These are phyloP conservation scores for Drosophila pseudoananassae DNA, from an alignment of 1,140 invertebrate genomes.

Conservation along the genomic window DNA sequence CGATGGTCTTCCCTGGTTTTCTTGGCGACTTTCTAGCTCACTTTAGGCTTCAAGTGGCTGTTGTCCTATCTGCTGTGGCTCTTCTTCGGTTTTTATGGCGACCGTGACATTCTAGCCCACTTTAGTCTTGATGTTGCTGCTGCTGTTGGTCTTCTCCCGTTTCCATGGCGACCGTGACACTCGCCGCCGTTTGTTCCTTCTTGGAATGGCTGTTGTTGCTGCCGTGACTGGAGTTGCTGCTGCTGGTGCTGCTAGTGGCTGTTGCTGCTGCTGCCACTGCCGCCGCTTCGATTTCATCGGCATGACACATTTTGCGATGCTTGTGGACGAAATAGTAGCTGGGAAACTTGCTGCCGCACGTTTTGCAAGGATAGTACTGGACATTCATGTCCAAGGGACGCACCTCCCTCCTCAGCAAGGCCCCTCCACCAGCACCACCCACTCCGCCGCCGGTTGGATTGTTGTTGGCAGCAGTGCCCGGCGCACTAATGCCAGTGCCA, in stretches of 20 bases:
- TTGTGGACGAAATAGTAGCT: constrained; percentile 97
- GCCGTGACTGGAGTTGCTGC: constrained; percentile 22
- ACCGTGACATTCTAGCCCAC: too few species aligned
- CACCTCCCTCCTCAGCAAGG: constrained; percentile 85
- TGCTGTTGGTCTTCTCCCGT: constrained; percentile 1
- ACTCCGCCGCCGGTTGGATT: not conserved
- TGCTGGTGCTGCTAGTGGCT: constrained; percentile 24
- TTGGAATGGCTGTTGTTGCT: constrained; percentile 36
- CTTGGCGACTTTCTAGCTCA: not conserved
- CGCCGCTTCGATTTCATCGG: constrained; percentile 84
- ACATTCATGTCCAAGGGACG: constrained; percentile 91
- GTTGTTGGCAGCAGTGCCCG: not conserved
- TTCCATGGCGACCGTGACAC: not conserved
- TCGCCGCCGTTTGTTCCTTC: constrained; percentile 15
- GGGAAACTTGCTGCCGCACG: constrained; percentile 95
- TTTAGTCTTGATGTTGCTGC: constrained; percentile 5
- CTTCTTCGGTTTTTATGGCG: too few species aligned
- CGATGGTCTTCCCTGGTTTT: constrained; percentile 14
- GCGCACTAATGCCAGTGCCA: not conserved
- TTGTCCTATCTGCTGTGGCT: too few species aligned
- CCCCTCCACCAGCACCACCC: not conserved
- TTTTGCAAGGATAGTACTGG: constrained; percentile 96
- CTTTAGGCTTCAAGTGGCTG: too few species aligned
- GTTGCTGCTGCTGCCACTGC: constrained; percentile 24
- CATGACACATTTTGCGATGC: constrained; percentile 93